Conservation (phyloP, 2,888 invertebrate genomes). For the Caenorhabditis macrosperma region DNA sequence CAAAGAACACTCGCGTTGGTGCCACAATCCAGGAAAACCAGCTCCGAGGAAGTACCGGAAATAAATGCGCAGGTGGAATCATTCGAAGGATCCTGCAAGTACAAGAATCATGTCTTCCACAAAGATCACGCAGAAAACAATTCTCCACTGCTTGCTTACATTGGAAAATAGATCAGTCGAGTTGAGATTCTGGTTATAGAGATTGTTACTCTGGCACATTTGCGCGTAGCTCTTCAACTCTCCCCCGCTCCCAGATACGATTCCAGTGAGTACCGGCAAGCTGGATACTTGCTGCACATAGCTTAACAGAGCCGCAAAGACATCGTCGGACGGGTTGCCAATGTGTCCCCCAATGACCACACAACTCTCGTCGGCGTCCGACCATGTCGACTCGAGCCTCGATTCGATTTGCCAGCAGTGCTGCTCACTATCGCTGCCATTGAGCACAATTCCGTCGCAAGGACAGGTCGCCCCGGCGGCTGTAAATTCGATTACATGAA, state of each 20-base stretch:
- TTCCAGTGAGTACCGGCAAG: slow-evolving; percentile 70
- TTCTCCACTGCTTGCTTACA: slow-evolving; percentile 6
- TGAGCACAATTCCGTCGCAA: slow-evolving; percentile 54
- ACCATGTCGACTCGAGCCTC: slow-evolving; percentile 57
- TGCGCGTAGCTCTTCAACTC: slow-evolving; percentile 48
- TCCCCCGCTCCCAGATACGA: slow-evolving; percentile 68
- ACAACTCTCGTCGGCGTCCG: slow-evolving; percentile 67
- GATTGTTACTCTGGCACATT: slow-evolving; percentile 70
- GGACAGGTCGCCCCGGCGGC: slow-evolving; percentile 42
- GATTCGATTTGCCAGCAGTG: slow-evolving; percentile 62
- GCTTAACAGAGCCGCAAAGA: slow-evolving; percentile 16
- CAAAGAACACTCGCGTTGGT: slow-evolving; percentile 65
- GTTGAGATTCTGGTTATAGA: slow-evolving; percentile 31
- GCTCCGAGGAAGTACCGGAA: slow-evolving; percentile 41
- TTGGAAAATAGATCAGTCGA: neutral
- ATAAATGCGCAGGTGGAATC: slow-evolving; percentile 62
- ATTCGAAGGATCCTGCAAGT: slow-evolving; percentile 35
- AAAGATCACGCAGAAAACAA: neutral
- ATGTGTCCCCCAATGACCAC: slow-evolving; percentile 66
- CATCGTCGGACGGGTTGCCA: slow-evolving; percentile 57
- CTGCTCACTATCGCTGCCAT: slow-evolving; percentile 49
- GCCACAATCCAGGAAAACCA: slow-evolving; percentile 64
- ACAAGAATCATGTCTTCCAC: neutral
- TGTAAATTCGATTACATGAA: slow-evolving; percentile 25
- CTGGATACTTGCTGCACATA: slow-evolving; percentile 57